These are phyloP conservation scores for Aspidapion aeneum DNA, from an alignment of 2,888 invertebrate species.

Conservation along the genomic window DNA sequence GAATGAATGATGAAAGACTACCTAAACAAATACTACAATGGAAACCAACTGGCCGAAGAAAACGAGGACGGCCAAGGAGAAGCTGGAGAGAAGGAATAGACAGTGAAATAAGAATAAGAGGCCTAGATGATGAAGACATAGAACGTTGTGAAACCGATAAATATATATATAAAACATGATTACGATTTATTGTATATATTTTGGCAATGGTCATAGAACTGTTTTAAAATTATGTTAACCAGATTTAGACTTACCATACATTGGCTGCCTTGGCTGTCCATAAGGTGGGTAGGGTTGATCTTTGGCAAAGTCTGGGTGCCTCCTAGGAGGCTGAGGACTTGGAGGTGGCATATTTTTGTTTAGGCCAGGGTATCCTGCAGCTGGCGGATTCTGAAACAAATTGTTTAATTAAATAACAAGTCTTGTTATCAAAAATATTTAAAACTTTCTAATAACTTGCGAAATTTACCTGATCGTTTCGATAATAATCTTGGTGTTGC, in stretches of 20 bases:
- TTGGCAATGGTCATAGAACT: no score
- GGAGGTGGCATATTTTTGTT: constrained; percentile 62
- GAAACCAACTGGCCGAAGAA: no score
- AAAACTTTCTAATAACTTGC: background rate
- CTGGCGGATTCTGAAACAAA: constrained; percentile 42
- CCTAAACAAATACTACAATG: no score
- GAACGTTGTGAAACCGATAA: no score
- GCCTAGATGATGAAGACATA: no score
- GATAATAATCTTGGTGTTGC: constrained; percentile 55
- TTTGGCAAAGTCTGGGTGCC: constrained; percentile 82
- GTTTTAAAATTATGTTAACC: constrained; percentile 1
- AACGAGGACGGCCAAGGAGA: no score
- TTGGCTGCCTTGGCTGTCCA: constrained; percentile 61
- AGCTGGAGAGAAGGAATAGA: no score
- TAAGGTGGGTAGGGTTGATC: constrained; percentile 65
- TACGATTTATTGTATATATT: no score
- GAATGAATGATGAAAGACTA: no score
- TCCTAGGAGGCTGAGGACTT: constrained; percentile 67
- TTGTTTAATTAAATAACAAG: background rate
- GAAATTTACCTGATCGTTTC: constrained; percentile 50
- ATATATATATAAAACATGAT: no score
- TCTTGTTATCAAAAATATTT: background rate
- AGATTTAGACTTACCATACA: constrained; percentile 59
- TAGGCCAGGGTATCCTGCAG: constrained; percentile 46
- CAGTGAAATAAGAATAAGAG: no score